These are phyloP conservation scores for Lutjanus erythropterus DNA, from an alignment of 2,113 vertebrate genomes.

Conservation along the genomic window DNA sequence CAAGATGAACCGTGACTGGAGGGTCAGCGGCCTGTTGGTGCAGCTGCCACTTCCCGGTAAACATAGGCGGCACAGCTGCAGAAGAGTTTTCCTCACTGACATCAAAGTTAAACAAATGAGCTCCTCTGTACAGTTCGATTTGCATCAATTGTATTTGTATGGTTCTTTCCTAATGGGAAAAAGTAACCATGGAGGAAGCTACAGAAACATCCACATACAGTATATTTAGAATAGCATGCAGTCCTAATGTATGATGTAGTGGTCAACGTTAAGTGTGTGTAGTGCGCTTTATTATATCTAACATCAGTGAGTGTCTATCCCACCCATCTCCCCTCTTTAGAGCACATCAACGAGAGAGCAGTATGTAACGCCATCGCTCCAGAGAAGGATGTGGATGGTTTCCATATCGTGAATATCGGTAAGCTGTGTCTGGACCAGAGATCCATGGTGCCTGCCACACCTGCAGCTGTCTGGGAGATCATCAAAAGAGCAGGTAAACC, in stretches of 20 bases:
- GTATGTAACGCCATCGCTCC: constrained; percentile 91
- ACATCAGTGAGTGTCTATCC: neutral
- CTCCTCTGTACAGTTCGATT: neutral
- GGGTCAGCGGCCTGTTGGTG: constrained; percentile 92
- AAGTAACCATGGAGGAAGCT: neutral
- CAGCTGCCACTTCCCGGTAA: constrained; percentile 90
- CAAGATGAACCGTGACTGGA: constrained; percentile 90
- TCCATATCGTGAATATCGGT: constrained; percentile 92
- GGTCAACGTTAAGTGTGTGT: neutral
- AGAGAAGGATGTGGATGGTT: constrained; percentile 95
- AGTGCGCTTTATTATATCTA: neutral
- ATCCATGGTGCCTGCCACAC: constrained; percentile 92
- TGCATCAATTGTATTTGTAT: neutral
- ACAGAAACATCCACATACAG: neutral
- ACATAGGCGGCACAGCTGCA: constrained; percentile 4
- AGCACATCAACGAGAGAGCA: constrained; percentile 89
- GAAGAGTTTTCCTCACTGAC: neutral
- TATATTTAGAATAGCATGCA: neutral
- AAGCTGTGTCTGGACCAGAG: constrained; percentile 93
- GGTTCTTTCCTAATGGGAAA: neutral
- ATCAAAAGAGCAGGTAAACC: constrained; percentile 89
- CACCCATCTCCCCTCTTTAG: constrained; percentile 76
- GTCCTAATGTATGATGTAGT: neutral
- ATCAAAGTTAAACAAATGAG: neutral
- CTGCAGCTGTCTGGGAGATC: constrained; percentile 94